These are phyloP conservation scores for Coenobita brevimanus DNA, from an alignment of 1,140 invertebrate genomes.

Conservation along the genomic window DNA sequence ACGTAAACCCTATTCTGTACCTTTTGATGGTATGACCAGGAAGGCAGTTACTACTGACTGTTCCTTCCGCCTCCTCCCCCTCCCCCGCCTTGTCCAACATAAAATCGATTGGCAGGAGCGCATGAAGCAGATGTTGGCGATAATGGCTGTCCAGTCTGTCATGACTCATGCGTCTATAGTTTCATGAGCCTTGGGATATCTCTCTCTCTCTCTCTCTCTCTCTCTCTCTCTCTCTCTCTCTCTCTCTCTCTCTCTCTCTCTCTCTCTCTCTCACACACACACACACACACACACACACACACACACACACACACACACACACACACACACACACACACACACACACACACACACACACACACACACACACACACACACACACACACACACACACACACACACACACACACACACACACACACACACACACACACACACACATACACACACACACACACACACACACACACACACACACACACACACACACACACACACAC, in stretches of 20 bases:
- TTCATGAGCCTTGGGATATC: too few relatives aligned
- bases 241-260: neutral
- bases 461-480: too few relatives aligned
- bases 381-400: too few relatives aligned
- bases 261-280: neutral
- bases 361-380: too few relatives aligned
- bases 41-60: neutral
- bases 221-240: too few relatives aligned
- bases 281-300: slow-evolving; percentile 19
- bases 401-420: too few relatives aligned
- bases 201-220: too few relatives aligned
- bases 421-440: too few relatives aligned
- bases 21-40: neutral
- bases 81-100: slow-evolving; percentile 1
- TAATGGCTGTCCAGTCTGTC: slow-evolving; percentile 27
- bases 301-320: neutral
- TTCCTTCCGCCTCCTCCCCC: neutral
- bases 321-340: neutral
- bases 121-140: slow-evolving; percentile 18
- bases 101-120: slow-evolving; percentile 31
- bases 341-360: too few relatives aligned
- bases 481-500: too few relatives aligned
- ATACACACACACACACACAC: too few relatives aligned
- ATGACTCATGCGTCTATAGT: neutral
- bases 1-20: too few relatives aligned